These are phyloP conservation scores for Phortica okadai DNA, from an alignment of 2,888 invertebrate species.

Conservation along the genomic window DNA sequence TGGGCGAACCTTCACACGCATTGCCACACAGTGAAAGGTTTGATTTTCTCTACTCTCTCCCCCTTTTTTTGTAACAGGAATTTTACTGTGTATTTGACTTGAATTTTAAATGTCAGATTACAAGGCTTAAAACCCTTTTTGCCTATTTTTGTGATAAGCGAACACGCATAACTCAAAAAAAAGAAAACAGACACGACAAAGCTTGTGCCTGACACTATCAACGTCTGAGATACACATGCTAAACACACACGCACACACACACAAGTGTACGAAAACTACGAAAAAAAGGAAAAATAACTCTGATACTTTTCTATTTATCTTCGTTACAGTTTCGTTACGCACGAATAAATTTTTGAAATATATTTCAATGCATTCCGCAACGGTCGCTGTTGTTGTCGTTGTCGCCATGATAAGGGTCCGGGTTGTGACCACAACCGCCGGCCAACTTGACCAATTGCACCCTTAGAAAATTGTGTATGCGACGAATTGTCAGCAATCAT, in stretches of 20 bases:
- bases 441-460: not conserved
- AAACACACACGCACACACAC: not conserved
- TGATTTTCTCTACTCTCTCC: not conserved
- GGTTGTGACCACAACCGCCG: not conserved
- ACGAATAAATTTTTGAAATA: slow-evolving; percentile 37
- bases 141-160: slow-evolving; percentile 35
- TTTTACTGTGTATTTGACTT: slow-evolving; percentile 34
- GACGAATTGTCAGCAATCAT: not conserved
- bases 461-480: not conserved
- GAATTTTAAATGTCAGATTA: slow-evolving; percentile 44
- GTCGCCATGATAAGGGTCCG: slow-evolving; percentile 6
- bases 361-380: slow-evolving; percentile 1
- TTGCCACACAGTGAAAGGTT: not conserved
- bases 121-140: slow-evolving; percentile 31
- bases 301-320: slow-evolving; percentile 40
- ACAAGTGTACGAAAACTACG: not conserved
- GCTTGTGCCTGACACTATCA: slow-evolving; percentile 26
- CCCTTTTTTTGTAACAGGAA: not conserved
- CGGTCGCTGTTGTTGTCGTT: not conserved
- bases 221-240: not conserved
- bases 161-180: slow-evolving; percentile 42
- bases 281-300: not conserved
- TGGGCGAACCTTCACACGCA: not conserved
- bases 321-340: slow-evolving; percentile 36
- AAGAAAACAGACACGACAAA: slow-evolving; percentile 12